Conservation (phyloP, 2,113 vertebrate species). For the human region DNA sequence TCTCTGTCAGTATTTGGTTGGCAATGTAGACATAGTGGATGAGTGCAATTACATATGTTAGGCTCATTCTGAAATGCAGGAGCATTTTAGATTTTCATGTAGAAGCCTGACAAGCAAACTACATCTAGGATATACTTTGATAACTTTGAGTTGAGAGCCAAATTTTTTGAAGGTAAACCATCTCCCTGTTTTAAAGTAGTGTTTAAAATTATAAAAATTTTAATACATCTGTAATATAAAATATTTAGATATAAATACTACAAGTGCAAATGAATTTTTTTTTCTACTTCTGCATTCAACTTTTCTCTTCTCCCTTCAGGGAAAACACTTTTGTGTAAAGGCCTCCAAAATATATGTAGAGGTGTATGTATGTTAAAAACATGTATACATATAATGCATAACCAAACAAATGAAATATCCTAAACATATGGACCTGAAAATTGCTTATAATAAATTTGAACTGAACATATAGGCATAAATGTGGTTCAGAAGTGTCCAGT, state of each 20-base stretch:
- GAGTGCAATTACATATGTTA: background rate
- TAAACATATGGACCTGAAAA: background rate
- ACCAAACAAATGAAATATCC: background rate
- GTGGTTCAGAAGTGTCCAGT: background rate
- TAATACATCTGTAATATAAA: background rate
- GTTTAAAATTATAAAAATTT: background rate
- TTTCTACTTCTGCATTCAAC: background rate
- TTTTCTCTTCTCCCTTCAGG: background rate
- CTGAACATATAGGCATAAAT: background rate
- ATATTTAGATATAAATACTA: background rate
- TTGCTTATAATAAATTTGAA: background rate
- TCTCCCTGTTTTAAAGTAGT: background rate
- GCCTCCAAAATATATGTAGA: background rate
- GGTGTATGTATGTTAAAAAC: background rate
- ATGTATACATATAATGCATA: background rate
- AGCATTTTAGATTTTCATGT: background rate
- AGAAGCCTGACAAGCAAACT: background rate
- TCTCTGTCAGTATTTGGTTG: background rate
- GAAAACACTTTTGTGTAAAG: background rate
- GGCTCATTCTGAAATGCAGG: background rate
- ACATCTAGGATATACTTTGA: background rate
- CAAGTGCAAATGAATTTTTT: background rate
- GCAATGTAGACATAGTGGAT: background rate
- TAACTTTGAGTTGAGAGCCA: background rate
- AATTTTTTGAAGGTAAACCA: background rate